Evolutionary conservation across 2,113 vertebrate species (phyloP), one percentile per base, ranked within the genome.

Genomic region (Dromiciops gliroides): DNA sequence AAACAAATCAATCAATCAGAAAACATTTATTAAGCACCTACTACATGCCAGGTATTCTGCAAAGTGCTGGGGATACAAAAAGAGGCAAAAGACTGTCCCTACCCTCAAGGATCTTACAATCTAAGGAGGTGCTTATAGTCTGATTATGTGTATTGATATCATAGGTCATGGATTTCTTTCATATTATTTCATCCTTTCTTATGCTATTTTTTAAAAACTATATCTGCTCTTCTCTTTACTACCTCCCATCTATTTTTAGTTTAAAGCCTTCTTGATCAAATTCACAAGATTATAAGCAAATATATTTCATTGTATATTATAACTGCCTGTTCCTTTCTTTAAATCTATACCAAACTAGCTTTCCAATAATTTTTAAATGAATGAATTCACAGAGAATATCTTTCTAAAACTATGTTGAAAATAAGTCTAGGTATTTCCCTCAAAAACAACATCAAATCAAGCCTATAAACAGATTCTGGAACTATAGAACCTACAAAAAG

Each of bases 351-450:
- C 83, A 89, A 75, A 92, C 90, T 48, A 93, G 50, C 92, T 95
- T 94, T 67, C 28, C 26, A 14, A 2, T 60, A n/a, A 16, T 19
- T 88, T 56, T 91, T 95, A 91, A 95, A 94, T 94, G 8, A 52
- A 94, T 95, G 56, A 28, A 47, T 51, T 24, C 93, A 91, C 52
- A 56, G 52, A 97, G 89, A 60, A 67, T 52, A 4, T 94, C 96
- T 96, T 95, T 94, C 97, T 96, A 97, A 92, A 94, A 95, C 96
- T 97, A 98, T 94, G 52, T 51, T 48, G 94, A 95, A 92, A 95
- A 96, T 95, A 97, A 97, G 97, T 94, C n/a, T n/a, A n/a, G n/a
- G n/a, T n/a, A n/a, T n/a, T n/a, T n/a, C n/a, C n/a, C n/a, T n/a
- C n/a, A n/a, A n/a, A n/a, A n/a, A n/a, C n/a, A n/a, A n/a, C n/a